Base-by-base conservation (phyloP, 2,797 vertebrate genomes). In the Myotis myotis region DNA sequence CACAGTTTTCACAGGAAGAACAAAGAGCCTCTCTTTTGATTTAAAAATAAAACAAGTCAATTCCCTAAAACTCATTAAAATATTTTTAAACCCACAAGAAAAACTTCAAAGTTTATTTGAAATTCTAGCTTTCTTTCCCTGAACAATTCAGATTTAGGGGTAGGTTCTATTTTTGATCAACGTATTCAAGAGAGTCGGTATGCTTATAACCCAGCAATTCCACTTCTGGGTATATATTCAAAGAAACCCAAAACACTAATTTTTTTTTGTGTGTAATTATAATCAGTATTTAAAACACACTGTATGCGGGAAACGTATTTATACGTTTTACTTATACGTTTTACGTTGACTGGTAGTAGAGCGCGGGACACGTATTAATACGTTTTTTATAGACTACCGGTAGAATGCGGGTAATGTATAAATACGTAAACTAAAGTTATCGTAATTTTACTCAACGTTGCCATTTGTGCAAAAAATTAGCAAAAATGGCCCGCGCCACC, bases 131-230 rank as follows among this genome's bases (percentile, higher is more conserved):
- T 33, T 83, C 23, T 85, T 33, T 83, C 71, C 70, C 51, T 71
- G 33, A 79, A 76, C 86, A 89, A 83, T 70, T 81, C 53, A 84
- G 47, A 95, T 87, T 80, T 71, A 86, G 36, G 33, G 3, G 41
- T 38, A 90, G 25, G 64, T 90, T 90, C 90, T 68, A 90, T 95
- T 95, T 94, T 87, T 94, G 16, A 80, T 86, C 87, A 96, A 88
- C 60, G 25, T 68, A 60, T 88, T 95, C 64, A 75, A 90, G 89
- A 92, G 7, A 85, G n/a, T 51, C 15, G 7, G n/a, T 49, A 53
- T 36, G 75, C 49, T 78, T 78, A 36, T 78, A 33, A 78, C n/a
- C n/a, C 75, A 78, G 49, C 49, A 36, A 38, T 70, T 36, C 75
- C 12, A 78, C 19, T 78, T 78, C 75, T 36, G 12, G 20, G 49